A percentile compares a stretch with the other conserved stretches of the same genome.
These are phyloP conservation scores for Osmerus eperlanus DNA, from an alignment of 2,113 vertebrate genomes.

Conservation along the genomic window DNA sequence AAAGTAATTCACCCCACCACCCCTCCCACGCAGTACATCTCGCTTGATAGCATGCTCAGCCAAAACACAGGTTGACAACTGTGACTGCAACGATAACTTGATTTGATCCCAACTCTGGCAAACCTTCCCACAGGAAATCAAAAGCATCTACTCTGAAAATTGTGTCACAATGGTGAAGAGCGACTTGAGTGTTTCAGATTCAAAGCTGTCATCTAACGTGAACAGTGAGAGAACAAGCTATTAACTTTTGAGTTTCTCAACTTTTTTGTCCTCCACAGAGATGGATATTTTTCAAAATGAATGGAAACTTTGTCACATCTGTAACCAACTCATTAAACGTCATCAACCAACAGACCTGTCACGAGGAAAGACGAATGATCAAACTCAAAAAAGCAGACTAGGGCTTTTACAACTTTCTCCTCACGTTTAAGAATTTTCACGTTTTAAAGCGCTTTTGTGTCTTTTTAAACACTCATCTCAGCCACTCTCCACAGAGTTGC, in stretches of 20 bases:
- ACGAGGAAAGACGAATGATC: conserved; percentile 26
- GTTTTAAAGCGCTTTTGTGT: conserved; percentile 40
- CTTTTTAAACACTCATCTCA: conserved; percentile 17
- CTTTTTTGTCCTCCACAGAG: conserved; percentile 21
- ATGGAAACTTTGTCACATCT: conserved; percentile 46
- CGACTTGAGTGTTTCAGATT: conserved; percentile 36
- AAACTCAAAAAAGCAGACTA: conserved; percentile 20
- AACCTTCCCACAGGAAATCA: conserved; percentile 40
- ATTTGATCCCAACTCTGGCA: conserved; percentile 35
- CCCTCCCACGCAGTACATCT: background rate
- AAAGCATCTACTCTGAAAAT: conserved; percentile 25
- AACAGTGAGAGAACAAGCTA: conserved; percentile 39
- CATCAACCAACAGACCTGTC: conserved; percentile 30
- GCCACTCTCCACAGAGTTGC: conserved; percentile 25
- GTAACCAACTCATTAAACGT: conserved; percentile 25
- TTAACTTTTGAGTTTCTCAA: conserved; percentile 34
- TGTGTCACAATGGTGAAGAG: conserved; percentile 35
- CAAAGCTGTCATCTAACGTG: conserved; percentile 37
- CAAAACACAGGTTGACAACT: conserved; percentile 32
- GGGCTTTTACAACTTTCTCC: conserved; percentile 13
- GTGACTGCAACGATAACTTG: conserved; percentile 26
- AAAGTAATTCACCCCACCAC: background rate
- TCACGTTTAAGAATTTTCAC: conserved; percentile 34
- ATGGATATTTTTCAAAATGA: background rate
- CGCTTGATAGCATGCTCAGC: background rate